Evolutionary conservation across 1,140 invertebrate genomes (phyloP).

Genomic region (Anoplophora glabripennis): DNA sequence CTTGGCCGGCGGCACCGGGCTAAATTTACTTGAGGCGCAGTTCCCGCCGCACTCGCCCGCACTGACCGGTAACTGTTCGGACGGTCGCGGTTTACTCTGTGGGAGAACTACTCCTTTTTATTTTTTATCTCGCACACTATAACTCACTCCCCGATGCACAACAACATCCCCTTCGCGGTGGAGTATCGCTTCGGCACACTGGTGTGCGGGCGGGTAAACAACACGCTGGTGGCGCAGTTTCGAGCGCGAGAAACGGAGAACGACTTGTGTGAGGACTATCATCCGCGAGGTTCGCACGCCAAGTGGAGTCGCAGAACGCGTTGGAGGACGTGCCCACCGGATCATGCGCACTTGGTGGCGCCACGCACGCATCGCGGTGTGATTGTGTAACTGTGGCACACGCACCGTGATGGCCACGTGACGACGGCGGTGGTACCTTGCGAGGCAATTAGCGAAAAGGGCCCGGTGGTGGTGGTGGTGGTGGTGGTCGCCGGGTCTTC

Average conservation of each 20-base stretch:
- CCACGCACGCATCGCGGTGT: constrained; percentile 37
- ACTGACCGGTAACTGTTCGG: neutral
- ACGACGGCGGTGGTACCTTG: constrained; percentile 2
- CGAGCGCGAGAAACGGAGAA: constrained; percentile 12
- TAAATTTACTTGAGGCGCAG: constrained; percentile 8
- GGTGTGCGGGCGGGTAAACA: neutral
- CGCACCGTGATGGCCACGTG: constrained; percentile 33
- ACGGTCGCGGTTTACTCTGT: too few relatives aligned
- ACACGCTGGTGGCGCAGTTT: neutral
- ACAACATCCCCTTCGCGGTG: too few relatives aligned
- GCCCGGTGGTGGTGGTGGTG: neutral
- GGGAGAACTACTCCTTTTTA: too few relatives aligned
- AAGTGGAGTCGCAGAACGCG: constrained; percentile 14
- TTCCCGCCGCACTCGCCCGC: constrained; percentile 1
- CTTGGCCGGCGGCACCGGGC: neutral
- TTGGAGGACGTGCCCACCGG: constrained; percentile 41
- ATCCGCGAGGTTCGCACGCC: neutral
- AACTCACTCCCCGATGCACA: neutral
- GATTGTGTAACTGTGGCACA: constrained; percentile 39
- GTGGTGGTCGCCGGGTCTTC: too few relatives aligned
- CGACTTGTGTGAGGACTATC: constrained; percentile 11
- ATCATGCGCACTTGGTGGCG: constrained; percentile 36
- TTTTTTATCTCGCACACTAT: neutral
- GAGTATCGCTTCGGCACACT: too few relatives aligned
- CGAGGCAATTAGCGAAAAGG: constrained; percentile 13